Percentiles rank a stretch among this genome's conserved stretches.
Conservation (phyloP, 2,888 invertebrate species). For the Microplitis deprimator region DNA sequence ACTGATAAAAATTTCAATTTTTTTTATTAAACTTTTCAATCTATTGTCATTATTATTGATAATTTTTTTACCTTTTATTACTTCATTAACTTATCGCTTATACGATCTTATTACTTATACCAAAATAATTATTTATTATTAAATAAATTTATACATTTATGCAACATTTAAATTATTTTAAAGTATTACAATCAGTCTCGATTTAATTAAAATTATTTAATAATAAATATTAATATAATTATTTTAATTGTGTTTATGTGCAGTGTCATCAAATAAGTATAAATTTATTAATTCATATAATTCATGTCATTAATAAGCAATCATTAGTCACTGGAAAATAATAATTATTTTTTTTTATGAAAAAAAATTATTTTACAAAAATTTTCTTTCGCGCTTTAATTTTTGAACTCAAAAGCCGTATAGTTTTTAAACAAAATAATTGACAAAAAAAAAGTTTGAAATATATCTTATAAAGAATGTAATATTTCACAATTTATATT, state of each 20-base stretch:
- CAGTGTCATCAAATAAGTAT: not conserved
- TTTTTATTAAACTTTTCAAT: not conserved
- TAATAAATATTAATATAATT: not conserved
- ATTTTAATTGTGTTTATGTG: not conserved
- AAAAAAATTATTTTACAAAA: too few species aligned
- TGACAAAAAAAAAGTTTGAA: too few species aligned
- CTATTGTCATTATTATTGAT: slow-evolving; percentile 8
- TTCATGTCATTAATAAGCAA: too few species aligned
- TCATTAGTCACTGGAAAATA: too few species aligned
- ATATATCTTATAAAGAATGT: too few species aligned
- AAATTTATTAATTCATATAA: too few species aligned
- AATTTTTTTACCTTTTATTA: slow-evolving; percentile 3
- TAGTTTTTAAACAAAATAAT: too few species aligned
- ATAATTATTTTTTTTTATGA: too few species aligned
- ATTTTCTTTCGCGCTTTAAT: too few species aligned
- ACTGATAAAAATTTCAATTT: not conserved
- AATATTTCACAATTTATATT: too few species aligned
- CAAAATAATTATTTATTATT: not conserved
- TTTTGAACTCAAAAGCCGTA: too few species aligned
- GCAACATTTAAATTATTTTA: not conserved
- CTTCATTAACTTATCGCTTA: slow-evolving; percentile 4
- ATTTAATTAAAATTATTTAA: not conserved
- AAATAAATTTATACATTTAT: not conserved
- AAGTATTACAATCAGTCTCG: not conserved
- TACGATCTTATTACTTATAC: not conserved